Percentiles rank a stretch among this genome's conserved stretches.
Evolutionary conservation across 30 jellyfish, hydroid and myxozoan species (phyloP).

Genomic region (Turritopsis dohrnii): DNA sequence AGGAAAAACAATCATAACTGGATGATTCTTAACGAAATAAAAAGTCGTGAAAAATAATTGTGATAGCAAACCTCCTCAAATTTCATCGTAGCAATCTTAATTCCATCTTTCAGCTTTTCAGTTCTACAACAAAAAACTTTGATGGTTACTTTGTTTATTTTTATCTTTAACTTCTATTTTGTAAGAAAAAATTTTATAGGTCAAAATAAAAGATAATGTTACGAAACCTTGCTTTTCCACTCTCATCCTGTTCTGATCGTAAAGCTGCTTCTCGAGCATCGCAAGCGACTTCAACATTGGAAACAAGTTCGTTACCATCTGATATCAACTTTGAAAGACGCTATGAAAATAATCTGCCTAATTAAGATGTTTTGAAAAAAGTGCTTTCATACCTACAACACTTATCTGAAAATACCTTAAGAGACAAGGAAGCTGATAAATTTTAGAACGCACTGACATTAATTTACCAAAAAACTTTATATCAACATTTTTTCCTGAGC

Average conservation of each 20-base stretch:
- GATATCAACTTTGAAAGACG: constrained; percentile 48
- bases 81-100: constrained; percentile 54
- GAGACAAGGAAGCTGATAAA: too few relatives aligned
- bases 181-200: background rate
- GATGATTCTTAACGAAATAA: too few relatives aligned
- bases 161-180: background rate
- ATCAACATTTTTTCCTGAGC: too few relatives aligned
- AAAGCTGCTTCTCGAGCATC: constrained; percentile 70
- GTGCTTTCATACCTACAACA: too few relatives aligned
- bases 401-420: too few relatives aligned
- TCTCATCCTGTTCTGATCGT: constrained; percentile 61
- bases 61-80: constrained; percentile 75
- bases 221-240: constrained; percentile 44
- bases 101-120: constrained; percentile 60
- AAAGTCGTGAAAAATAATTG: too few relatives aligned
- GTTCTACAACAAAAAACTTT: constrained; percentile 24
- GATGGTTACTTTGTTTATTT: background rate
- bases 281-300: constrained; percentile 82
- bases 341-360: constrained; percentile 20
- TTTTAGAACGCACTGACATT: too few relatives aligned
- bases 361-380: too few relatives aligned
- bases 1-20: background rate
- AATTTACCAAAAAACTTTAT: too few relatives aligned
- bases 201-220: background rate
- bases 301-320: constrained; percentile 80